These are phyloP conservation scores for Pangasianodon gigas DNA, from an alignment of 2,113 vertebrate species.

Conservation along the genomic window DNA sequence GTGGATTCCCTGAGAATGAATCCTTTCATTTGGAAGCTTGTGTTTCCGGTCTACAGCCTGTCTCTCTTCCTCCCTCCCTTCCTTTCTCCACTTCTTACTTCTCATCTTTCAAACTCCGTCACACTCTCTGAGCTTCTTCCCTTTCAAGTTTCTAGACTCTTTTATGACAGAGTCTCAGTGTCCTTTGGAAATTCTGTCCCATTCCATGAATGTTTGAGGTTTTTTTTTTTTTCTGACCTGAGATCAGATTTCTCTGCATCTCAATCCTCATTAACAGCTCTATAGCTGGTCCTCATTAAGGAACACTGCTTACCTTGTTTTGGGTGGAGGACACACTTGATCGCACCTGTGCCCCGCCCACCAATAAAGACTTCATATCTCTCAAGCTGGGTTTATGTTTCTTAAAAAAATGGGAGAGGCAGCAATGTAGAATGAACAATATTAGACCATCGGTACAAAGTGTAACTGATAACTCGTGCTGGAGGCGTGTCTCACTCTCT, in stretches of 20 bases:
- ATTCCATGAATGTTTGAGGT: background rate
- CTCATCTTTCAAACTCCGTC: background rate
- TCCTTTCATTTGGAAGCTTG: background rate
- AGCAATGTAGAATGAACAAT: background rate
- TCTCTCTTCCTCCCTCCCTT: background rate
- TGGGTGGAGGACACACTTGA: conserved; percentile 1
- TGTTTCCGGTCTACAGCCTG: background rate
- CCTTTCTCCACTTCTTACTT: background rate
- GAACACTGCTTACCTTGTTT: background rate
- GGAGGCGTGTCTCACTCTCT: background rate
- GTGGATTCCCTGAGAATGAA: background rate
- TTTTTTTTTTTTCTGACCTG: background rate
- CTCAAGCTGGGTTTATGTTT: background rate
- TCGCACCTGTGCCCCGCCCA: background rate
- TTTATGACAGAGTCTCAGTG: background rate
- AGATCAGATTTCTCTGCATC: conserved; percentile 4
- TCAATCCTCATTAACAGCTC: background rate
- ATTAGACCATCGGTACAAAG: conserved; percentile 8
- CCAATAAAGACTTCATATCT: conserved; percentile 25
- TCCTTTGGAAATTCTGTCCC: background rate
- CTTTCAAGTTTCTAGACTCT: background rate
- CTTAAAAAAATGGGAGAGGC: background rate
- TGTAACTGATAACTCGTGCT: conserved; percentile 24
- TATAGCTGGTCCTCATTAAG: background rate
- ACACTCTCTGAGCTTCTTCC: background rate